Conservation (phyloP, 2,797 vertebrate species). For the Aythya fuligula region DNA sequence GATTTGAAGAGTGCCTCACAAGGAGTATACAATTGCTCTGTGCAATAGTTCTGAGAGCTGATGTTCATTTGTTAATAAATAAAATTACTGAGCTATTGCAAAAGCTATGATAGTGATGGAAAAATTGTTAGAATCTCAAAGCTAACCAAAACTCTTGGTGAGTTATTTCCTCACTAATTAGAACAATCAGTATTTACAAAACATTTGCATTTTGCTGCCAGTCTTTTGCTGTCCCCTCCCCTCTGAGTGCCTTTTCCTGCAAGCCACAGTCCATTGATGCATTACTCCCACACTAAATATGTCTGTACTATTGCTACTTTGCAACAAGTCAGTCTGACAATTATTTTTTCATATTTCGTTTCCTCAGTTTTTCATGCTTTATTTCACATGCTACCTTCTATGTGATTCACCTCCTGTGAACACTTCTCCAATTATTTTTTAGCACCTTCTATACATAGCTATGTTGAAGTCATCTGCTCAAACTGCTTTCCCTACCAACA, state of each 20-base stretch:
- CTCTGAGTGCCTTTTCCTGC: not conserved
- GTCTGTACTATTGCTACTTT: not conserved
- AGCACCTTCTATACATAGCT: not conserved
- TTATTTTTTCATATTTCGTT: not conserved
- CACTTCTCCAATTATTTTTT: not conserved
- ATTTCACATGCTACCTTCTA: not conserved
- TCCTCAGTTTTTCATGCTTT: not conserved
- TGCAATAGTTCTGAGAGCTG: not conserved
- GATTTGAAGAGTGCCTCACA: not conserved
- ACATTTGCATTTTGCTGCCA: not conserved
- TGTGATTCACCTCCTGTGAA: not conserved
- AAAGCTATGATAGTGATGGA: not conserved
- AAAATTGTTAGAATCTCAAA: not conserved
- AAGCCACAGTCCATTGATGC: not conserved
- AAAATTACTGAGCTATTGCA: not conserved
- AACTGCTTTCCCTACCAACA: not conserved
- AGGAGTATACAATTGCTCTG: not conserved
- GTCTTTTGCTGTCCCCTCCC: not conserved
- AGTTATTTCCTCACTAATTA: not conserved
- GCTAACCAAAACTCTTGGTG: not conserved
- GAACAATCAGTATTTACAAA: not conserved
- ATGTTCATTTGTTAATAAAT: not conserved
- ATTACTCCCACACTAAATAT: constrained; percentile 35
- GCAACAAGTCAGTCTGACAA: not conserved
- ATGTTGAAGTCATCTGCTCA: not conserved